A percentile compares a stretch with the other conserved stretches of the same genome.
Evolutionary conservation across 2,113 vertebrate genomes (phyloP).

Genomic region (Rhineura floridana): DNA sequence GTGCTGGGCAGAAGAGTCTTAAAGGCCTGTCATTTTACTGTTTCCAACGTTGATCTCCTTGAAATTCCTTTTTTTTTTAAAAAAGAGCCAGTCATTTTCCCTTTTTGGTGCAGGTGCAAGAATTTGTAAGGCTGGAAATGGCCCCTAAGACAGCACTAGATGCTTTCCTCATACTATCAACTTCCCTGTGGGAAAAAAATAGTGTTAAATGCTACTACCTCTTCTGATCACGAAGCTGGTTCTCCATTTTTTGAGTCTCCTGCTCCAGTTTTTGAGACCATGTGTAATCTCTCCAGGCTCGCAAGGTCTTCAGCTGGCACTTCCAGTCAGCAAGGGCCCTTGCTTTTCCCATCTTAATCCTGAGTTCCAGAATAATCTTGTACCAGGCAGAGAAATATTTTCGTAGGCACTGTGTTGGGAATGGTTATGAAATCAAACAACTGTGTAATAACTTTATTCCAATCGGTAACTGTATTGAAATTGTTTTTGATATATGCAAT

Average conservation of each 20-base stretch:
- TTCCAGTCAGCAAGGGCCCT: conserved; percentile 88
- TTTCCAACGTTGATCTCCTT: neutral
- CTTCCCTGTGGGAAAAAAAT: neutral
- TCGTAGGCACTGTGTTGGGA: conserved; percentile 83
- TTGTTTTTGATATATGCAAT: too few species aligned
- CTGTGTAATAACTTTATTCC: neutral
- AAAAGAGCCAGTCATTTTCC: neutral
- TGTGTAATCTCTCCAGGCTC: conserved; percentile 83
- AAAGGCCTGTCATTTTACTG: neutral
- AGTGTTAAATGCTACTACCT: conserved; percentile 72
- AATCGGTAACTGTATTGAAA: too few species aligned
- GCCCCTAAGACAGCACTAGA: neutral
- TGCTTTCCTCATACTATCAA: neutral
- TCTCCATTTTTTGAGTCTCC: conserved; percentile 78
- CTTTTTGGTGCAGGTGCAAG: neutral
- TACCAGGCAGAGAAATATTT: conserved; percentile 91
- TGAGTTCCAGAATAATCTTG: conserved; percentile 81
- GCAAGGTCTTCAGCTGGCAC: conserved; percentile 82
- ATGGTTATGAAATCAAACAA: conserved; percentile 59
- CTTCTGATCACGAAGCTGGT: conserved; percentile 82
- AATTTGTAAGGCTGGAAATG: neutral
- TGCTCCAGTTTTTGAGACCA: conserved; percentile 78
- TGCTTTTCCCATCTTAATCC: conserved; percentile 87
- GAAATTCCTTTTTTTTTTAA: neutral
- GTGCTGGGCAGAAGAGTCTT: neutral